Evolutionary conservation across 2,888 invertebrate genomes (phyloP).

Genomic region (Monoplex corrugatus): DNA sequence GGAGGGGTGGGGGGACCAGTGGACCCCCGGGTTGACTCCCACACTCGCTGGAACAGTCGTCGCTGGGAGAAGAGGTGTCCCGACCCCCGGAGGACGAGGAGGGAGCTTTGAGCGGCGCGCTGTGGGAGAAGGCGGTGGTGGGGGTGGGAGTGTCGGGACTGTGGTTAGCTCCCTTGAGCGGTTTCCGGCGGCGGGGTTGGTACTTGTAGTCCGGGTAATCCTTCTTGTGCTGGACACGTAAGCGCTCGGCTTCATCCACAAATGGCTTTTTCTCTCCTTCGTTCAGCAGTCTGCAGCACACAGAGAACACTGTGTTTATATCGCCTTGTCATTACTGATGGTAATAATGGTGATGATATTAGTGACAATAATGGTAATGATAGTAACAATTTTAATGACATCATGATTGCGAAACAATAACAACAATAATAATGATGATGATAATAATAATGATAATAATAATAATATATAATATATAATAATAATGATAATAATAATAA

Average conservation of each 20-base stretch:
- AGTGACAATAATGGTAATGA: too few relatives aligned
- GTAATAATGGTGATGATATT: too few relatives aligned
- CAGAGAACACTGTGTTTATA: too few relatives aligned
- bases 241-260: slow-evolving; percentile 94
- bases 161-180: slow-evolving; percentile 71
- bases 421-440: too few relatives aligned
- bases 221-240: slow-evolving; percentile 95
- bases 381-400: too few relatives aligned
- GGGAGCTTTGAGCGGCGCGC: slow-evolving; percentile 67
- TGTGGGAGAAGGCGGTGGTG: slow-evolving; percentile 64
- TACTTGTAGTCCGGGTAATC: slow-evolving; percentile 97
- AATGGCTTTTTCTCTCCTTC: slow-evolving; percentile 95
- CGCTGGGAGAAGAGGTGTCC: slow-evolving; percentile 70
- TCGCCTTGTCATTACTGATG: too few relatives aligned
- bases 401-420: too few relatives aligned
- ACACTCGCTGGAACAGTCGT: slow-evolving; percentile 74
- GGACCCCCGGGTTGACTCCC: slow-evolving; percentile 69
- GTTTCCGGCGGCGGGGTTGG: slow-evolving; percentile 83
- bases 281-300: slow-evolving; percentile 89
- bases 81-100: slow-evolving; percentile 54
- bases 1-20: slow-evolving; percentile 80
- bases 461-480: too few relatives aligned
- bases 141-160: slow-evolving; percentile 57
- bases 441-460: too few relatives aligned
- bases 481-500: too few relatives aligned